These are phyloP conservation scores for Azemiops feae DNA, from an alignment of 2,113 vertebrate species.

Conservation along the genomic window DNA sequence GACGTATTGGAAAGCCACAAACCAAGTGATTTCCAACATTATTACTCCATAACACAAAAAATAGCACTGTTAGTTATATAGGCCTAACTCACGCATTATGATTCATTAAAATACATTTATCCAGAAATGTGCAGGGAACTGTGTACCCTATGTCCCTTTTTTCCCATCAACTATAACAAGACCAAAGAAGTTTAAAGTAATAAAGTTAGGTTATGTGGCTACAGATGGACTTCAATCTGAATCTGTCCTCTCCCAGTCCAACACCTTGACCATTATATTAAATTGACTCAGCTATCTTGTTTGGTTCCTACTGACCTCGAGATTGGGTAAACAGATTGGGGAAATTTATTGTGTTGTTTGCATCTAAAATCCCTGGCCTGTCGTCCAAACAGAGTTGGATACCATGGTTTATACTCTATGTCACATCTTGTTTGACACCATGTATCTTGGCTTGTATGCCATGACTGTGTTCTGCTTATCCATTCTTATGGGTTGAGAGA, in stretches of 20 bases:
- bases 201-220: background rate
- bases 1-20: background rate
- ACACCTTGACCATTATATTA: background rate
- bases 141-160: background rate
- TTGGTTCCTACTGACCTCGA: background rate
- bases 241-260: background rate
- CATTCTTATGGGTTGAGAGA: background rate
- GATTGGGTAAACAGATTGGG: background rate
- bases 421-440: background rate
- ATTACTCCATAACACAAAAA: background rate
- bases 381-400: background rate
- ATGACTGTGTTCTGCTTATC: background rate
- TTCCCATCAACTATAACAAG: background rate
- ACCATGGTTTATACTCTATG: background rate
- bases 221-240: background rate
- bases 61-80: background rate
- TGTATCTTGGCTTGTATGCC: background rate
- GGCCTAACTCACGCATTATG: background rate
- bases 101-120: background rate
- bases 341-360: background rate
- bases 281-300: background rate
- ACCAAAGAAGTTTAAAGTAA: background rate
- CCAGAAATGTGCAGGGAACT: background rate
- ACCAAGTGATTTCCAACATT: background rate
- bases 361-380: background rate